These are phyloP conservation scores for Xanthorhoe spadicearia DNA, from an alignment of 2,888 invertebrate genomes.

Conservation along the genomic window DNA sequence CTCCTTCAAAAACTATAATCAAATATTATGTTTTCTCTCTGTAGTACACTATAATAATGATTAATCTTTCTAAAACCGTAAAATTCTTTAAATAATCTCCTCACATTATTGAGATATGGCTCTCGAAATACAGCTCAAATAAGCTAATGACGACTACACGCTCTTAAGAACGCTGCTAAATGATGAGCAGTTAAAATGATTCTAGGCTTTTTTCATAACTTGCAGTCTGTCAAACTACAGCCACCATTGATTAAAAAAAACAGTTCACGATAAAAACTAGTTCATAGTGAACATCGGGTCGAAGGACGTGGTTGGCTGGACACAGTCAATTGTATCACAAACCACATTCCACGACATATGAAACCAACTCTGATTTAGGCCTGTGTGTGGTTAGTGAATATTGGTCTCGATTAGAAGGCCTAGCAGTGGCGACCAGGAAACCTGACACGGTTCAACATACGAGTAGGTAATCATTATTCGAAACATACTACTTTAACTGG, in stretches of 20 bases:
- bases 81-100: too few species aligned
- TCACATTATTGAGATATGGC: too few species aligned
- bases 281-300: constrained; percentile 20
- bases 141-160: too few species aligned
- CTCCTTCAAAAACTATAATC: too few species aligned
- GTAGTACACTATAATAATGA: too few species aligned
- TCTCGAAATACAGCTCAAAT: too few species aligned
- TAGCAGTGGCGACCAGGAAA: neutral
- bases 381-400: constrained; percentile 21
- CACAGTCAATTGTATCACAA: constrained; percentile 30
- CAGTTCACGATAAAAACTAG: constrained; percentile 15
- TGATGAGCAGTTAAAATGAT: neutral
- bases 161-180: too few species aligned
- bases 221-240: neutral
- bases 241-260: neutral
- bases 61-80: too few species aligned
- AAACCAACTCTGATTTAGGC: constrained; percentile 34
- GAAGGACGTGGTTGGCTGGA: constrained; percentile 28
- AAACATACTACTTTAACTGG: neutral
- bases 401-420: neutral
- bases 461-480: neutral
- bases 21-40: too few species aligned
- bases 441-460: neutral
- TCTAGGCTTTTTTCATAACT: neutral
- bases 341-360: constrained; percentile 37